Conservation (phyloP, 2,888 invertebrate species). For the Acrobasis suavella region DNA sequence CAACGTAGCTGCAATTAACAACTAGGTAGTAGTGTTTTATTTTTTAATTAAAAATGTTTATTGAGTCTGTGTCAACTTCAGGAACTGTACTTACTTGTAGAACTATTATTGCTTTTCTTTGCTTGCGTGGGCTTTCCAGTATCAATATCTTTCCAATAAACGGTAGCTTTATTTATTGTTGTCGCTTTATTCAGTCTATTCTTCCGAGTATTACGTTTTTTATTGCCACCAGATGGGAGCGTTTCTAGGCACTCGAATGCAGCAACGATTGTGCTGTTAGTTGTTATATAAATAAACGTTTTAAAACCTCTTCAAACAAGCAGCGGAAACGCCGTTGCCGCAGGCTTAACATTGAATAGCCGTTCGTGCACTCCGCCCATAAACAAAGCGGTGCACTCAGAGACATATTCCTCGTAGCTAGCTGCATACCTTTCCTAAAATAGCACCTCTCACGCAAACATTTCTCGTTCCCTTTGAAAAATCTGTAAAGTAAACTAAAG, state of each 20-base stretch:
- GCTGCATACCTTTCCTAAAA: slow-evolving; percentile 66
- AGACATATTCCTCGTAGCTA: slow-evolving; percentile 54
- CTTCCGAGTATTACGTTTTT: slow-evolving; percentile 8
- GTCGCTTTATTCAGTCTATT: background rate
- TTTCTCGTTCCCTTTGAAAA: slow-evolving; percentile 43
- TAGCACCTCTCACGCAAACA: slow-evolving; percentile 50
- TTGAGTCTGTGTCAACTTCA: background rate
- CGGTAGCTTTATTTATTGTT: background rate
- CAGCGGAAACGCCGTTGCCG: slow-evolving; percentile 52
- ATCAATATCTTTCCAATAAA: background rate
- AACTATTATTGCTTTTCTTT: slow-evolving; percentile 30
- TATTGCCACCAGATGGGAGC: slow-evolving; percentile 6
- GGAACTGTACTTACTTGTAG: too few relatives aligned
- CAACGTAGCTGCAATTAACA: background rate
- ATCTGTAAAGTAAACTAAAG: slow-evolving; percentile 26
- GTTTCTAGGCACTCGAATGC: slow-evolving; percentile 23
- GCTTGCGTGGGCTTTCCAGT: background rate
- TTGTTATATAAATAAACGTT: slow-evolving; percentile 40
- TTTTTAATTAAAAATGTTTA: slow-evolving; percentile 1
- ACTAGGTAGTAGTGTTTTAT: background rate
- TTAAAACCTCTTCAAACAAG: slow-evolving; percentile 40
- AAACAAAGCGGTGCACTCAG: slow-evolving; percentile 70
- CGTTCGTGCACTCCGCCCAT: slow-evolving; percentile 62
- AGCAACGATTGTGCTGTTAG: slow-evolving; percentile 26
- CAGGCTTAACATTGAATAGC: slow-evolving; percentile 57